Percentiles rank a stretch among this genome's conserved stretches.
These are phyloP conservation scores for Caenorhabditis angaria DNA, from an alignment of 2,888 invertebrate genomes.

Conservation along the genomic window DNA sequence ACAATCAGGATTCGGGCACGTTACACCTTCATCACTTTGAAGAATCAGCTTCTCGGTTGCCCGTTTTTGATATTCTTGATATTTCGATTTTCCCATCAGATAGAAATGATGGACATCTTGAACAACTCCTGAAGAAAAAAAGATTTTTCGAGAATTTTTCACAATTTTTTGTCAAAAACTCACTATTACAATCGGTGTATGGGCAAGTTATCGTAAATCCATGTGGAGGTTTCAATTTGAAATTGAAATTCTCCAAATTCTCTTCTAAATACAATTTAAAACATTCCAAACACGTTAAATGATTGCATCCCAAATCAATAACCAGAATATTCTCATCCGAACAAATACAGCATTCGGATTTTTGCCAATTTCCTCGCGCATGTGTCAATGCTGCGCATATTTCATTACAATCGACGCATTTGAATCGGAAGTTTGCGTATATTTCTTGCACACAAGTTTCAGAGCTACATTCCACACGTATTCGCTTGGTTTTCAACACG, in stretches of 20 bases:
- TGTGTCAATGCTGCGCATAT: constrained; percentile 40
- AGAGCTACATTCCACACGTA: constrained; percentile 48
- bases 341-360: constrained; percentile 57
- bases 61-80: constrained; percentile 55
- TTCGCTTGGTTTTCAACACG: constrained; percentile 50
- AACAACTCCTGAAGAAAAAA: constrained; percentile 39
- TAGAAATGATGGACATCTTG: constrained; percentile 63
- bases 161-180: constrained; percentile 11
- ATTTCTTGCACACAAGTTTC: constrained; percentile 31
- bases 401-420: constrained; percentile 57
- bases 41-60: constrained; percentile 57
- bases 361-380: constrained; percentile 51
- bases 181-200: constrained; percentile 47
- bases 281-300: constrained; percentile 51
- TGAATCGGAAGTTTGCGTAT: constrained; percentile 57
- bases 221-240: constrained; percentile 44
- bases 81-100: constrained; percentile 53
- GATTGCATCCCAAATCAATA: constrained; percentile 56
- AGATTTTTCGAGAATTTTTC: not conserved
- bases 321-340: constrained; percentile 37
- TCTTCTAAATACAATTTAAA: constrained; percentile 52
- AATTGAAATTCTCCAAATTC: constrained; percentile 37
- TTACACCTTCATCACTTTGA: constrained; percentile 52
- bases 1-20: constrained; percentile 59
- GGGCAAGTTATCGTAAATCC: constrained; percentile 60